Conservation (phyloP, 64 coral and sea anemone species). For the Stichodactyla helianthus region DNA sequence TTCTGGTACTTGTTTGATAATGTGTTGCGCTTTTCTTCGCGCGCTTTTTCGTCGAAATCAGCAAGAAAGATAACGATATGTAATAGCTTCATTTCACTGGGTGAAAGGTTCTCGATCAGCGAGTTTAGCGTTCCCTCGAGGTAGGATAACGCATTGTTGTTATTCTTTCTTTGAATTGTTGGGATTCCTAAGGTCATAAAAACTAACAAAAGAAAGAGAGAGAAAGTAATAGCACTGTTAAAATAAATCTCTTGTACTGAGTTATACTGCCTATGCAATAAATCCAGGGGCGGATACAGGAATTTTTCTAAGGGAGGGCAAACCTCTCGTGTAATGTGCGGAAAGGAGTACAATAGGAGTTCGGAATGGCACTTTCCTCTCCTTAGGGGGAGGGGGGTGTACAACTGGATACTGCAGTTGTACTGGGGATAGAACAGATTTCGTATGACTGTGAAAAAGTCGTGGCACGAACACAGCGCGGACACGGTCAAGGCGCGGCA, state of each 20-base stretch:
- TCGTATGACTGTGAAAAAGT: too few relatives aligned
- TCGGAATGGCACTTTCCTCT: too few relatives aligned
- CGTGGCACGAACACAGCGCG: too few relatives aligned
- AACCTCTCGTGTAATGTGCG: too few relatives aligned
- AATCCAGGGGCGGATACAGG: neutral
- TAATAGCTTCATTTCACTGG: constrained; percentile 27
- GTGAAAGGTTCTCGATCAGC: constrained; percentile 30
- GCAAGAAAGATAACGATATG: constrained; percentile 76
- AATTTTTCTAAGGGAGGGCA: too few relatives aligned
- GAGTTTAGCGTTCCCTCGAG: constrained; percentile 49
- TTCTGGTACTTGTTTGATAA: constrained; percentile 19
- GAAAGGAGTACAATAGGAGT: too few relatives aligned
- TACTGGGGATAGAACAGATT: too few relatives aligned
- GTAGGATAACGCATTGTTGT: constrained; percentile 63
- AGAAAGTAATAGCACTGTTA: neutral
- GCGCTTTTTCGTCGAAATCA: constrained; percentile 26
- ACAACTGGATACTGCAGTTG: too few relatives aligned
- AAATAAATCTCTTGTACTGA: neutral
- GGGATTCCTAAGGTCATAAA: constrained; percentile 86
- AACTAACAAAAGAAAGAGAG: constrained; percentile 15
- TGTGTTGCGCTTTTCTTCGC: neutral
- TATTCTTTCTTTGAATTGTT: constrained; percentile 55
- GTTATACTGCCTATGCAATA: too few relatives aligned
- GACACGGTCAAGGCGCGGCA: too few relatives aligned
- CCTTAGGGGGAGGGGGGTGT: too few relatives aligned